Conservation (phyloP, 2,888 invertebrate genomes). For the Shargacucullia verbasci region DNA sequence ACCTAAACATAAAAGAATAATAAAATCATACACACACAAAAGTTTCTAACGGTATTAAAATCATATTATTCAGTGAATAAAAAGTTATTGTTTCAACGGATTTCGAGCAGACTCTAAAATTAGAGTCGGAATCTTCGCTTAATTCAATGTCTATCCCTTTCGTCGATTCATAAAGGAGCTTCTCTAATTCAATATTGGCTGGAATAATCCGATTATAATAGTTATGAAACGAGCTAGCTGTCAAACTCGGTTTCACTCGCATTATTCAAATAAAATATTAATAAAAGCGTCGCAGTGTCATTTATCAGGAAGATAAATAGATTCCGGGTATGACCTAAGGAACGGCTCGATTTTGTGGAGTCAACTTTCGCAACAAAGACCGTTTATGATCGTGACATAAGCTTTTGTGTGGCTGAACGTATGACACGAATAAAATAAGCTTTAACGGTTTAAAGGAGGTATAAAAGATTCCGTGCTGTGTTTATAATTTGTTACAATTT, state of each 20-base stretch:
- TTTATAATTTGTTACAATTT: too few relatives aligned
- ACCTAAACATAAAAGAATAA: too few relatives aligned
- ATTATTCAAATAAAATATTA: slow-evolving; percentile 52
- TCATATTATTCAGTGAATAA: too few relatives aligned
- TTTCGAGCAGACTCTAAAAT: neutral
- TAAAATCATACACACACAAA: too few relatives aligned
- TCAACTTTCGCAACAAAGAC: slow-evolving; percentile 26
- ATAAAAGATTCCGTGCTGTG: too few relatives aligned
- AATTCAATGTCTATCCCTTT: slow-evolving; percentile 29
- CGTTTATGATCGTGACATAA: slow-evolving; percentile 8
- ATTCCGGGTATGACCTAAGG: slow-evolving; percentile 29
- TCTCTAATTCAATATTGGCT: slow-evolving; percentile 41
- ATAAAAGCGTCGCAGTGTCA: slow-evolving; percentile 39
- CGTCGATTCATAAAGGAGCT: slow-evolving; percentile 23
- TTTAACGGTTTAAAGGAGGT: too few relatives aligned
- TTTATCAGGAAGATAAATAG: slow-evolving; percentile 56
- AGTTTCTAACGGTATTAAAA: too few relatives aligned
- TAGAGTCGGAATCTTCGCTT: slow-evolving; percentile 17
- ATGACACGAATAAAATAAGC: neutral
- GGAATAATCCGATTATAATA: slow-evolving; percentile 48
- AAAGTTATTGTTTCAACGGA: too few relatives aligned
- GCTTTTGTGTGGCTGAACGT: slow-evolving; percentile 3
- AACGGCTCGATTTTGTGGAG: slow-evolving; percentile 32
- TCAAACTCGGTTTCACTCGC: slow-evolving; percentile 31
- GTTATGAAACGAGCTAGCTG: slow-evolving; percentile 41